Conservation (phyloP, 2,797 vertebrate genomes). For the Sebastes ruberrimus region DNA sequence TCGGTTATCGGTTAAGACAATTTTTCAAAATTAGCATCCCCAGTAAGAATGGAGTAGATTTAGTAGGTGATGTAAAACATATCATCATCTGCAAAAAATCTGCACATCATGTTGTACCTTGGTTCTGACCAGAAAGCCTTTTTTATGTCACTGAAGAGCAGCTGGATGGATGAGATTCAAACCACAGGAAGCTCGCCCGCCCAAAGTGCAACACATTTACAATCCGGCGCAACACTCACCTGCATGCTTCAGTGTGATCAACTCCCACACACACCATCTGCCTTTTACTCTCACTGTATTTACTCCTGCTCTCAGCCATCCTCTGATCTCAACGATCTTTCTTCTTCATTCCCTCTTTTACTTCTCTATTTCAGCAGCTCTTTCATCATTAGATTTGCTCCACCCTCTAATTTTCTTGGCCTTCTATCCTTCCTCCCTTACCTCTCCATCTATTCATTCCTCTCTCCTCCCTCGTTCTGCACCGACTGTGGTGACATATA, state of each 20-base stretch:
- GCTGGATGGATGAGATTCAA: neutral
- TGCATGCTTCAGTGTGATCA: slow-evolving; percentile 26
- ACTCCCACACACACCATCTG: slow-evolving; percentile 37
- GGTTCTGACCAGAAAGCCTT: neutral
- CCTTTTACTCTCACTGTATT: slow-evolving; percentile 24
- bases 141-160: slow-evolving; percentile 1
- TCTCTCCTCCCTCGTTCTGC: neutral
- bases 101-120: neutral
- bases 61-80: neutral
- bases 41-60: neutral
- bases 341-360: neutral
- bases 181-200: slow-evolving; percentile 1
- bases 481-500: neutral
- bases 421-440: neutral
- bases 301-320: neutral
- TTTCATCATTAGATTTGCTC: neutral
- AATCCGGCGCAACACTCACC: slow-evolving; percentile 9
- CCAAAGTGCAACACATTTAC: slow-evolving; percentile 20
- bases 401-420: neutral
- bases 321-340: slow-evolving; percentile 4
- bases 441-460: slow-evolving; percentile 14
- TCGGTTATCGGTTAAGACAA: too few species aligned
- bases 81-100: neutral
- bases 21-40: too few species aligned
- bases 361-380: neutral